These are phyloP conservation scores for Agrotis puta DNA, from an alignment of 2,888 invertebrate species.

Conservation along the genomic window DNA sequence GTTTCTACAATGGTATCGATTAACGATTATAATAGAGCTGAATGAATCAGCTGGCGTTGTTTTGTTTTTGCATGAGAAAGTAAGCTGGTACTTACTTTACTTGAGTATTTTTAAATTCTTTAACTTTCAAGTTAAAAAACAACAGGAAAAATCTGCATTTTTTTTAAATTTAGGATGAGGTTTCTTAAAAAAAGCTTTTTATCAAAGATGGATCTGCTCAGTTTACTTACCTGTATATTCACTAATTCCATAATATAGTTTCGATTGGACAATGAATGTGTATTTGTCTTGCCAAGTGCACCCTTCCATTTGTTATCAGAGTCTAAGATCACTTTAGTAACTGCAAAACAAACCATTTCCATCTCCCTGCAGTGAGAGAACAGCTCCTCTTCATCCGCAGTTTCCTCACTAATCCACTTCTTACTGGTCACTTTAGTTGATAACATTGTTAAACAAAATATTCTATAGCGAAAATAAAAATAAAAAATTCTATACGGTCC, in stretches of 20 bases:
- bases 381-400: conserved; percentile 85
- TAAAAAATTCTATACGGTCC: conserved; percentile 55
- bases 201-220: background rate
- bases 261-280: conserved; percentile 82
- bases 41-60: conserved; percentile 49
- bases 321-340: conserved; percentile 85
- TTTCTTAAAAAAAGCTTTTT: background rate
- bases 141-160: no score
- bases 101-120: background rate
- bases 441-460: conserved; percentile 73
- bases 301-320: conserved; percentile 89
- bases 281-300: conserved; percentile 71
- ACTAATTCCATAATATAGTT: conserved; percentile 88
- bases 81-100: background rate
- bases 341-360: conserved; percentile 86
- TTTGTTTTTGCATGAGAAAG: conserved; percentile 3
- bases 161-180: no score
- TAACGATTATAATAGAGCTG: conserved; percentile 12
- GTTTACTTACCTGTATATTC: conserved; percentile 85
- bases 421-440: conserved; percentile 78
- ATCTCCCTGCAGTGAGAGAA: conserved; percentile 89
- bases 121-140: background rate
- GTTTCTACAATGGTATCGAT: background rate
- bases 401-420: conserved; percentile 91
- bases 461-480: conserved; percentile 59